Conservation (phyloP, 1,140 invertebrate genomes). For the Mesaphorura yosii region DNA sequence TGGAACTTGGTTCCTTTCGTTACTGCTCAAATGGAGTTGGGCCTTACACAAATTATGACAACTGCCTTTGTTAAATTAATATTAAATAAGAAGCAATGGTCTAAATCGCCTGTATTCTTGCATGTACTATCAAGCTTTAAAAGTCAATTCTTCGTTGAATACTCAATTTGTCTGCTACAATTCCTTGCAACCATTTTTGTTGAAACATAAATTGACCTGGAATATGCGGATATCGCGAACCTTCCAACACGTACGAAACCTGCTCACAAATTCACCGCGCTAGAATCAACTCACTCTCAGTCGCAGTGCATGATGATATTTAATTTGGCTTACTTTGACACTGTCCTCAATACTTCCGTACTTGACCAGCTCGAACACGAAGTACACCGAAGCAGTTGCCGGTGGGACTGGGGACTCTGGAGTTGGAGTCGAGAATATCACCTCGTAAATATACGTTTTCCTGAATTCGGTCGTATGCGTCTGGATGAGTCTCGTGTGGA, state of each 20-base stretch:
- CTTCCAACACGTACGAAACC: constrained; percentile 18
- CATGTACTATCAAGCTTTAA: no score
- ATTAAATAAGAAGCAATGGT: no score
- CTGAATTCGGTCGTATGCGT: background rate
- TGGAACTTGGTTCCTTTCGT: no score
- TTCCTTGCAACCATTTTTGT: constrained; percentile 20
- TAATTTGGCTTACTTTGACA: constrained; percentile 14
- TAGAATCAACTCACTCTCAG: background rate
- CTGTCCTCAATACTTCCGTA: constrained; percentile 10
- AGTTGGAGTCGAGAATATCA: constrained; percentile 20
- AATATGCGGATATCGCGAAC: constrained; percentile 16
- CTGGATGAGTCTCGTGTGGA: background rate
- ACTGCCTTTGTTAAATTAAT: no score
- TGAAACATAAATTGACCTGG: constrained; percentile 24
- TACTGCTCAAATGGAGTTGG: no score
- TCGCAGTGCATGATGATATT: background rate
- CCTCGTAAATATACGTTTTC: constrained; percentile 6
- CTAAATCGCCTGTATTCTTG: no score
- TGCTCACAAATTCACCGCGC: background rate
- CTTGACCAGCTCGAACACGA: constrained; percentile 20
- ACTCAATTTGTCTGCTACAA: constrained; percentile 24
- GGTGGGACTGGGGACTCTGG: constrained; percentile 14
- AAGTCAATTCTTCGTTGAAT: constrained; percentile 13
- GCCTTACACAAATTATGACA: no score
- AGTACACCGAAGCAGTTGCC: constrained; percentile 27